Evolutionary conservation across 2,888 invertebrate genomes (phyloP).

Genomic region (Fissipunctia ypsillon): DNA sequence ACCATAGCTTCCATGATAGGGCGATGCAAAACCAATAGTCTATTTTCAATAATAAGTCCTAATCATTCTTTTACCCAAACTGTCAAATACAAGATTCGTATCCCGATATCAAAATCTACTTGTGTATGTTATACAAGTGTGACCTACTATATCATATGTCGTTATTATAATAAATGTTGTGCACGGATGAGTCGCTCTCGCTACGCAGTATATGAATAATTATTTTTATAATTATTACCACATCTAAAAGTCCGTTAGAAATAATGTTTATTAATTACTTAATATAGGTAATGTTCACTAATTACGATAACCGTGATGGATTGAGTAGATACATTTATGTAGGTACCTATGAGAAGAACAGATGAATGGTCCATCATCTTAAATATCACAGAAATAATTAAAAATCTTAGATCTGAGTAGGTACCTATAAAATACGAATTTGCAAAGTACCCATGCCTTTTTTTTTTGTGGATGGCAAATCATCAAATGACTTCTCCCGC

Average conservation of each 20-base stretch:
- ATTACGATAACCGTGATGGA: not conserved
- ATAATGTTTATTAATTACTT: conserved; percentile 1
- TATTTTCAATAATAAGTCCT: not conserved
- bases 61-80: not conserved
- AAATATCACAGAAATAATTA: not conserved
- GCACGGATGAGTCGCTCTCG: conserved; percentile 2
- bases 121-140: not conserved
- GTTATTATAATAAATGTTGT: conserved; percentile 1
- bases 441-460: not conserved
- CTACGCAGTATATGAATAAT: not conserved
- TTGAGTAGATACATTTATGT: not conserved
- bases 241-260: not conserved
- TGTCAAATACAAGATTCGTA: no score
- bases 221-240: conserved; percentile 3
- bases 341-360: not conserved
- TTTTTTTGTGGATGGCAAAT: no score
- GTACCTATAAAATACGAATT: conserved; percentile 1
- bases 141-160: not conserved
- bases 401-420: not conserved
- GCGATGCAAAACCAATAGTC: not conserved
- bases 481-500: no score
- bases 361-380: not conserved
- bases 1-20: not conserved
- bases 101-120: not conserved
- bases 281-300: not conserved